Evolutionary conservation across 2,888 invertebrate species (phyloP).

Genomic region (Augochlorella aurata): DNA sequence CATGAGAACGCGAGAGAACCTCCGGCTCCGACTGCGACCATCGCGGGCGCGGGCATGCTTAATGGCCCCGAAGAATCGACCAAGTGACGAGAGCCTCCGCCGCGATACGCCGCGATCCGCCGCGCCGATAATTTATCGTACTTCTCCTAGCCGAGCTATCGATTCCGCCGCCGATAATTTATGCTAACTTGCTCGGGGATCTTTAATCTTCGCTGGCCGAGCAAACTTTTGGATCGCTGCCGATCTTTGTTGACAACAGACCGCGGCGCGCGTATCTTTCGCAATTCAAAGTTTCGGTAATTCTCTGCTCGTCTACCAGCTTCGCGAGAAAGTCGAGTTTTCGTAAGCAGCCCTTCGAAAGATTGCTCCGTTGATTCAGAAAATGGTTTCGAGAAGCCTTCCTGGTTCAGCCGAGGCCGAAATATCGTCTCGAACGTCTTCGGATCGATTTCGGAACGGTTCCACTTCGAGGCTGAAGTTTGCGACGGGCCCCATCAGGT

Average conservation of each 20-base stretch:
- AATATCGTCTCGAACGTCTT: no score
- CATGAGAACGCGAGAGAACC: conserved; percentile 20
- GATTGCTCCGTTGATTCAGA: no score
- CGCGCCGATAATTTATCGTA: background rate
- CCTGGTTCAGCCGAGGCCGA: no score
- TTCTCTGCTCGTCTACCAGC: no score
- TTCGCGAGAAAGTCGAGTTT: background rate
- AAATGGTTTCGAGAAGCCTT: no score
- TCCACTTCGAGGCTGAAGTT: background rate
- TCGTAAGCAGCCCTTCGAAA: no score
- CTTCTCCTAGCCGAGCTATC: background rate
- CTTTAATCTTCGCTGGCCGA: background rate
- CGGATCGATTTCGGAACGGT: no score
- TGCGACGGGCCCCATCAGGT: background rate
- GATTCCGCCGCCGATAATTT: background rate
- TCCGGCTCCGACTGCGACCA: background rate
- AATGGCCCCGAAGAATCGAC: conserved; percentile 24
- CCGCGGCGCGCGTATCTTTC: background rate
- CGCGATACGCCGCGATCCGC: background rate
- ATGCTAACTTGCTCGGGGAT: conserved; percentile 6
- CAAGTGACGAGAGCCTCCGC: background rate
- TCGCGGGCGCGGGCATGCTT: conserved; percentile 5
- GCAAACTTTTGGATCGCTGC: background rate
- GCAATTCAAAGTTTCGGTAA: background rate
- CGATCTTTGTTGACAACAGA: background rate